Conservation (phyloP, 2,797 vertebrate species). For the Xiphophorus birchmanni region DNA sequence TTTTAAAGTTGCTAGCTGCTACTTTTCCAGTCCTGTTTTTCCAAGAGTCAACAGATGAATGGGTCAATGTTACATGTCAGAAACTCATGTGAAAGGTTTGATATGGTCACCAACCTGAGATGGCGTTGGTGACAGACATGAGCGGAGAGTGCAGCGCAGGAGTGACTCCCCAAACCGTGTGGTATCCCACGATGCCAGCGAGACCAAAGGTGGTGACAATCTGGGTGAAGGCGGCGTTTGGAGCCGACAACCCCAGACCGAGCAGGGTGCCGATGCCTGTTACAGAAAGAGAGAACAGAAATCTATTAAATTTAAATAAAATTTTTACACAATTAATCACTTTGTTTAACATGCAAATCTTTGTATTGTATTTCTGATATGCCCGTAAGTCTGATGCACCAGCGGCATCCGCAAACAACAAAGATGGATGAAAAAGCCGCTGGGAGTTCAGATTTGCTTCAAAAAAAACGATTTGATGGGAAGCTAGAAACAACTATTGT, state of each 20-base stretch:
- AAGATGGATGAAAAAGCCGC: no score
- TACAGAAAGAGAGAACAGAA: not conserved
- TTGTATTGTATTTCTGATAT: no score
- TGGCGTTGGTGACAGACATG: constrained; percentile 88
- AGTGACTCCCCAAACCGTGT: constrained; percentile 83
- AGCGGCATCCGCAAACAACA: no score
- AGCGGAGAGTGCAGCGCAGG: constrained; percentile 86
- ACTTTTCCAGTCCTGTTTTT: not conserved
- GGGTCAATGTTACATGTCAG: not conserved
- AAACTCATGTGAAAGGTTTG: not conserved
- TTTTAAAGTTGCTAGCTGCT: not conserved
- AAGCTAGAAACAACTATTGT: no score
- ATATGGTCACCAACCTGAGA: constrained; percentile 81
- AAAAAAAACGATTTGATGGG: no score
- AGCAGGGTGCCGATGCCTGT: constrained; percentile 78
- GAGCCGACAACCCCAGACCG: constrained; percentile 78
- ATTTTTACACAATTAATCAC: no score
- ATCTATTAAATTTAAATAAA: not conserved
- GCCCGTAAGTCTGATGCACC: no score
- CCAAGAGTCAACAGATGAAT: not conserved
- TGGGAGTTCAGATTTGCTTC: no score
- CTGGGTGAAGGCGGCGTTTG: constrained; percentile 82
- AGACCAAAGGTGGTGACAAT: constrained; percentile 86
- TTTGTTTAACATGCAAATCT: no score
- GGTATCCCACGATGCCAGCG: constrained; percentile 84